These are phyloP conservation scores for Phocoena sinus DNA, from an alignment of 2,113 vertebrate genomes.

Conservation along the genomic window DNA sequence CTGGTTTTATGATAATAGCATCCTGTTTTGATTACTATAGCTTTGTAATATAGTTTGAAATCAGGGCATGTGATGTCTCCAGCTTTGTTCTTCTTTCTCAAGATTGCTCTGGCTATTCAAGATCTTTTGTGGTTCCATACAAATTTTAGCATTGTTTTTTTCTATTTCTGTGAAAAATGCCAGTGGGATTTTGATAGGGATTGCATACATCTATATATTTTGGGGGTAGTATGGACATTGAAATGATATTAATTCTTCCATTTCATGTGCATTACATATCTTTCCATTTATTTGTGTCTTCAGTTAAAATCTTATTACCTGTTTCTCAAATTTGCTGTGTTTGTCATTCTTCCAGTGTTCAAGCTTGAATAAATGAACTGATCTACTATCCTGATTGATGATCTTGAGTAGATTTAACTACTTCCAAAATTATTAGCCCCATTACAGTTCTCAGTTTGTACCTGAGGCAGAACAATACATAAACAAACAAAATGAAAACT, in stretches of 20 bases:
- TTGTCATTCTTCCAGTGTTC: background rate
- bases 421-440: background rate
- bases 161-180: background rate
- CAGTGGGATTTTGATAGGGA: background rate
- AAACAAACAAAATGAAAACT: background rate
- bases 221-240: background rate
- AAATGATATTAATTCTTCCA: background rate
- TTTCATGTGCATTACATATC: background rate
- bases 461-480: background rate
- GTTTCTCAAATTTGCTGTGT: background rate
- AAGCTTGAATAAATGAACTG: background rate
- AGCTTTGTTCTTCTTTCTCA: background rate
- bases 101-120: background rate
- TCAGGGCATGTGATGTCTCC: background rate
- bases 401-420: background rate
- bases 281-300: background rate
- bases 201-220: background rate
- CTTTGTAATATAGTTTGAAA: background rate
- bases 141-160: background rate
- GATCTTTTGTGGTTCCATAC: background rate
- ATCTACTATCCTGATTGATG: background rate
- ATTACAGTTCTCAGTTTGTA: background rate
- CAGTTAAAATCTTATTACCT: background rate
- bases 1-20: background rate
- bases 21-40: background rate